phyloP scores from a whole-genome alignment of 23 tunicate species.

The Diplosoma virens region DNA sequence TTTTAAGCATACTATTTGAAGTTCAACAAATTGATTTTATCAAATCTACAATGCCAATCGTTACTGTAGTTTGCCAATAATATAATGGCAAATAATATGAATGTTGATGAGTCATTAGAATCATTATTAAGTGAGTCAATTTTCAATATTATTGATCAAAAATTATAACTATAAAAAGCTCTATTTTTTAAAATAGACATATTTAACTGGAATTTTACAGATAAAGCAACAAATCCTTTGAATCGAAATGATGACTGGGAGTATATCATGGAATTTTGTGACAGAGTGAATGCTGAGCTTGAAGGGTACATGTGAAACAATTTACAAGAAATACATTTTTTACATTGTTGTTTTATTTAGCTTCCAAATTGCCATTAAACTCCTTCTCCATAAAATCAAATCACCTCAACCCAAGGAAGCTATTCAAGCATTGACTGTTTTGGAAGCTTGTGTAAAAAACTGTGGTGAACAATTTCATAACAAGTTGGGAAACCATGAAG shows the following conservation, averaged over 20 bases:
- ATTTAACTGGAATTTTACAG: too few species aligned
- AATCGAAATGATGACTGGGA: constrained; percentile 77
- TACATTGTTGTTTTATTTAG: neutral
- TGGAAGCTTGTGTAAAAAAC: constrained; percentile 83
- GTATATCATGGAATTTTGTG: constrained; percentile 58
- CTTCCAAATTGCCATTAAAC: constrained; percentile 51
- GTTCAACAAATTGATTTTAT: too few species aligned
- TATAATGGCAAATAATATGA: too few species aligned
- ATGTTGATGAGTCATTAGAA: too few species aligned
- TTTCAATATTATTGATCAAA: too few species aligned
- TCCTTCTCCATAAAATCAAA: constrained; percentile 82
- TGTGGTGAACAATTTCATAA: constrained; percentile 81
- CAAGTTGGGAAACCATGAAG: constrained; percentile 79
- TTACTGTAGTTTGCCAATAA: too few species aligned
- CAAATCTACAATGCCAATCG: too few species aligned
- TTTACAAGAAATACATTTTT: neutral
- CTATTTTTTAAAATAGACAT: too few species aligned
- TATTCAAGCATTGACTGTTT: constrained; percentile 54
- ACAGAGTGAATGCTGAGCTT: constrained; percentile 51
- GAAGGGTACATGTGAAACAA: constrained; percentile 59
- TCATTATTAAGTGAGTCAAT: too few species aligned
- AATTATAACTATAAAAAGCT: too few species aligned
- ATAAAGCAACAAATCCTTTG: constrained; percentile 77
- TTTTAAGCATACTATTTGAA: too few species aligned
- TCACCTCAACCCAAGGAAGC: constrained; percentile 86